These are phyloP conservation scores for Dipus sagitta DNA, from an alignment of 2,797 vertebrate genomes.

Conservation along the genomic window DNA sequence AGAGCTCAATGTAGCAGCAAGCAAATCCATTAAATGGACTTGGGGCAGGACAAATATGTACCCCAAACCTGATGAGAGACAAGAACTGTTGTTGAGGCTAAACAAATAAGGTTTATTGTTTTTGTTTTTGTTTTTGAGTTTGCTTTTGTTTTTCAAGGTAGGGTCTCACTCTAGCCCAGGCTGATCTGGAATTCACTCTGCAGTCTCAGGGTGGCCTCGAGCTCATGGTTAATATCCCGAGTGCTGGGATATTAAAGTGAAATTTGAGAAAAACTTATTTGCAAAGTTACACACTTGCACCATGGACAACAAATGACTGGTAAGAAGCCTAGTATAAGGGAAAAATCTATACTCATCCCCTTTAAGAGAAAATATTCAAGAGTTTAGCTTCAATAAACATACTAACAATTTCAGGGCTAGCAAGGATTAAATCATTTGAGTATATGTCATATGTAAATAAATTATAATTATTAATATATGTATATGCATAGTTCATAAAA, in stretches of 20 bases:
- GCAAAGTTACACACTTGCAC: background rate
- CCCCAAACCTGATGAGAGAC: slow-evolving; percentile 62
- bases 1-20: background rate
- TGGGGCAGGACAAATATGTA: slow-evolving; percentile 62
- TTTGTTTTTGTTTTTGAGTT: too few species aligned
- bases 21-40: background rate
- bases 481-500: background rate
- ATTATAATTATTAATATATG: background rate
- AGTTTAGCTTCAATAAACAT: background rate
- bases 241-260: too few species aligned
- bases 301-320: background rate
- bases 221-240: too few species aligned
- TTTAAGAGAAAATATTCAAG: background rate
- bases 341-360: background rate
- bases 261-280: slow-evolving; percentile 61
- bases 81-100: slow-evolving; percentile 50
- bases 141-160: background rate
- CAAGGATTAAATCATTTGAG: background rate
- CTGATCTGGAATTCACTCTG: too few species aligned
- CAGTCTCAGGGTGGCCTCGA: too few species aligned
- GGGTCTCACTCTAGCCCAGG: too few species aligned
- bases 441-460: background rate
- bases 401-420: background rate
- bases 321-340: background rate
- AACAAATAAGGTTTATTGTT: background rate